Evolutionary conservation across 2,888 invertebrate genomes (phyloP).

Genomic region (Lasius fuliginosus): DNA sequence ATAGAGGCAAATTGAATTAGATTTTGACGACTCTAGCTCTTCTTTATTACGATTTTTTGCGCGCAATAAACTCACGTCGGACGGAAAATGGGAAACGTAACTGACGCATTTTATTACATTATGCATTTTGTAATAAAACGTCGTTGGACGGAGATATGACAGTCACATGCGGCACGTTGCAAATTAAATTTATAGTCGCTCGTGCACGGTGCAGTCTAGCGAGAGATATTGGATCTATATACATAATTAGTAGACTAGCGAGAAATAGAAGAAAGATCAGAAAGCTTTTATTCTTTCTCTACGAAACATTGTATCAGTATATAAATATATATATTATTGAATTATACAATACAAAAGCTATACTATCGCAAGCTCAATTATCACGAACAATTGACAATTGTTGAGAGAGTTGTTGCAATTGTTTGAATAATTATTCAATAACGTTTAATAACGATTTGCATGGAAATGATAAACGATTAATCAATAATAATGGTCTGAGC

Average conservation of each 20-base stretch:
- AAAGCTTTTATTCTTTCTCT: background rate
- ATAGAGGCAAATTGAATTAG: slow-evolving; percentile 54
- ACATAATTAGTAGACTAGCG: slow-evolving; percentile 1
- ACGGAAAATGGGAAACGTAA: background rate
- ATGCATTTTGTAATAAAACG: slow-evolving; percentile 29
- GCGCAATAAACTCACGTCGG: background rate
- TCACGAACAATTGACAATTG: background rate
- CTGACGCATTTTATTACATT: slow-evolving; percentile 23
- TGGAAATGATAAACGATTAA: background rate
- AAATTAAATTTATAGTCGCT: slow-evolving; percentile 47
- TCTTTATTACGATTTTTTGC: background rate
- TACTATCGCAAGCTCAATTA: background rate
- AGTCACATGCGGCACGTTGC: slow-evolving; percentile 14
- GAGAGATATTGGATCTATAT: background rate
- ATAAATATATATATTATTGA: background rate
- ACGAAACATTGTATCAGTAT: background rate
- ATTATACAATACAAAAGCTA: background rate
- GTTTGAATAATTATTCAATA: background rate
- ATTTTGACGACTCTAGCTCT: background rate
- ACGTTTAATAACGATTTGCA: background rate
- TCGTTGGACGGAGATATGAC: background rate
- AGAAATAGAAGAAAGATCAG: background rate
- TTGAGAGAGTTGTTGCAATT: background rate
- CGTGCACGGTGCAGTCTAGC: background rate
- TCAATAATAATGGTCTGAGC: background rate